Conservation (phyloP, 2,888 invertebrate genomes). For the Invenusta paracnida region DNA sequence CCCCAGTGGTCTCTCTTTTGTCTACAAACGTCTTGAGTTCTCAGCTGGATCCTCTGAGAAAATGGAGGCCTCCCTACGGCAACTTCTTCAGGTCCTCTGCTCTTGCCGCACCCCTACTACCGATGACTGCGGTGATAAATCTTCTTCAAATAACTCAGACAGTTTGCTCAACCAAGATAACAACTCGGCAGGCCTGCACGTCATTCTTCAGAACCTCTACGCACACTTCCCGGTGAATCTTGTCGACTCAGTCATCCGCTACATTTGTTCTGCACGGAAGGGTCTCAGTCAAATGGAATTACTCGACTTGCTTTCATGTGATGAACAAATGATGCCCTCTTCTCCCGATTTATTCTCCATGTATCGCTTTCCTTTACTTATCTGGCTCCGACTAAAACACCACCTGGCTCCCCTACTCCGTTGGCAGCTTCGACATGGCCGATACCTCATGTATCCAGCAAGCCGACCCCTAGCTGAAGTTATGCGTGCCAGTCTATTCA, state of each 20-base stretch:
- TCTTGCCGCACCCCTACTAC: not conserved
- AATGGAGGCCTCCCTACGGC: not conserved
- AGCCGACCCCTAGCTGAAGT: not conserved
- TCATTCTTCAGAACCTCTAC: not conserved
- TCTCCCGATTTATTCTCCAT: not conserved
- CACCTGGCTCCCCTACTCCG: not conserved
- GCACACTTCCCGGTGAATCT: not conserved
- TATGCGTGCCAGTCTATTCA: not conserved
- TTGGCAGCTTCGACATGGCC: not conserved
- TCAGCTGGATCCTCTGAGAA: not conserved
- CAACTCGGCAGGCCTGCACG: not conserved
- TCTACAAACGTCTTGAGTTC: not conserved
- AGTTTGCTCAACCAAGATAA: not conserved
- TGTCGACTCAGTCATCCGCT: not conserved
- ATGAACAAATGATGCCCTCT: not conserved
- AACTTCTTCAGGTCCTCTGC: not conserved
- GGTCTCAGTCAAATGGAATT: not conserved
- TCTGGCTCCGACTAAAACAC: constrained; percentile 2
- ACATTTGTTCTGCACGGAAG: not conserved
- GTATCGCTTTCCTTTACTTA: not conserved
- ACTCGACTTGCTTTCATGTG: not conserved
- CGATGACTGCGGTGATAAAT: too few relatives aligned
- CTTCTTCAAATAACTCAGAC: not conserved
- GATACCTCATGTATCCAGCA: constrained; percentile 1
- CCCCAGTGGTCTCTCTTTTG: not conserved